These are phyloP conservation scores for Catostomus latipinnis DNA, from an alignment of 2,797 vertebrate genomes.

Conservation along the genomic window DNA sequence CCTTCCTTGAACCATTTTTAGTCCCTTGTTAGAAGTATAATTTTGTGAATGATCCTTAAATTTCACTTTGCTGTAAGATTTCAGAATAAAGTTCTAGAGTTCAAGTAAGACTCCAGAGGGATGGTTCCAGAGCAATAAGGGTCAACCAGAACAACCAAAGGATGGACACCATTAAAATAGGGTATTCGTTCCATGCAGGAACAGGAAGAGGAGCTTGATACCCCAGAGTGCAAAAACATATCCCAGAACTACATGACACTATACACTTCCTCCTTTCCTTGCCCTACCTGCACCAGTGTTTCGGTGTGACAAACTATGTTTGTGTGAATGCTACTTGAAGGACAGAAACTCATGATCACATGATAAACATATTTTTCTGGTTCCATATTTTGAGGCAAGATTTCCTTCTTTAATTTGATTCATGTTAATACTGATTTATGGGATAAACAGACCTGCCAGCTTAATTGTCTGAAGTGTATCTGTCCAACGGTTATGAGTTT, in stretches of 20 bases:
- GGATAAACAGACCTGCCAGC: background rate
- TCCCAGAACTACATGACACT: constrained; percentile 63
- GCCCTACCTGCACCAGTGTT: constrained; percentile 34
- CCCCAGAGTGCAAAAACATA: constrained; percentile 70
- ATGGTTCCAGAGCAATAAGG: background rate
- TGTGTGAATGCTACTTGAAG: constrained; percentile 50
- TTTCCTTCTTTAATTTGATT: background rate
- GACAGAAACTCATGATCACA: background rate
- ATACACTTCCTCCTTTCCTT: constrained; percentile 64
- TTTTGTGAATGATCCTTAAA: background rate
- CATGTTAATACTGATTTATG: background rate
- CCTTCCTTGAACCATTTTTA: too few relatives aligned
- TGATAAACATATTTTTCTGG: background rate
- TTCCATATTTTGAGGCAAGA: constrained; percentile 4
- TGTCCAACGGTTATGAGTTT: background rate
- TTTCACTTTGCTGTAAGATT: background rate
- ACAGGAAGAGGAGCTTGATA: constrained; percentile 77
- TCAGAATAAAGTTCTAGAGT: too few relatives aligned
- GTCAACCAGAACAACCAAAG: constrained; percentile 45
- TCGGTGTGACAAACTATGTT: constrained; percentile 28
- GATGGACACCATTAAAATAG: constrained; percentile 58
- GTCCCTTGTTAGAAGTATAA: background rate
- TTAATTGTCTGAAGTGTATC: background rate
- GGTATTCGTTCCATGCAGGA: constrained; percentile 66
- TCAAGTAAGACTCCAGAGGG: background rate